A percentile compares a stretch with the other conserved stretches of the same genome.
phyloP scores from a whole-genome alignment of 2,888 invertebrate genomes.

The Coremacera marginata region DNA sequence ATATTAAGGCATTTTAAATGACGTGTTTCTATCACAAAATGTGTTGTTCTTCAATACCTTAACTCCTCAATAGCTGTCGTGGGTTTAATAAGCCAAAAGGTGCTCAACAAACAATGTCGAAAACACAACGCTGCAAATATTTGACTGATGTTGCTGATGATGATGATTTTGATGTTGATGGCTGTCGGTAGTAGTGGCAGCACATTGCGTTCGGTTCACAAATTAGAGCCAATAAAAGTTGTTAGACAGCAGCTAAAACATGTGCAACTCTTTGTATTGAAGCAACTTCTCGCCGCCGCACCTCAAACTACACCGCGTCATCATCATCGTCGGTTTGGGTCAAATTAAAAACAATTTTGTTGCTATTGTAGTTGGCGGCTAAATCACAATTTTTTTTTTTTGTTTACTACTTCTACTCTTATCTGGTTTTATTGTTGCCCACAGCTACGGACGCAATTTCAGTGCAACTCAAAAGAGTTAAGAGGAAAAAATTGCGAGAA shows the following conservation, averaged over 20 bases:
- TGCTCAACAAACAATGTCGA: too few relatives aligned
- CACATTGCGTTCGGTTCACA: slow-evolving; percentile 9
- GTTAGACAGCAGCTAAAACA: slow-evolving; percentile 13
- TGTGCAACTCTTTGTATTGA: not conserved
- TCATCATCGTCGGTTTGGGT: not conserved
- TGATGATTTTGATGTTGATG: too few relatives aligned
- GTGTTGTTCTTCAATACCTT: too few relatives aligned
- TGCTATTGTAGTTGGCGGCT: slow-evolving; percentile 8
- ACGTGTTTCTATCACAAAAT: too few relatives aligned
- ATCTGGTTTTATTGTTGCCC: not conserved
- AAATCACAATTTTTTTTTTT: not conserved
- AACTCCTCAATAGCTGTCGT: too few relatives aligned
- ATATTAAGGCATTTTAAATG: too few relatives aligned
- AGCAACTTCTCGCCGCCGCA: not conserved
- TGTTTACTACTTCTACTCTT: not conserved
- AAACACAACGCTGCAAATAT: too few relatives aligned
- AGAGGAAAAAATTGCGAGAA: not conserved
- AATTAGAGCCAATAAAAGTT: slow-evolving; percentile 20
- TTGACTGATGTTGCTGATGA: too few relatives aligned
- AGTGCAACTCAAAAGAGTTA: not conserved
- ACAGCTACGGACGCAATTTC: slow-evolving; percentile 6
- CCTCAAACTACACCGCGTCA: not conserved
- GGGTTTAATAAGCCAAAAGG: too few relatives aligned
- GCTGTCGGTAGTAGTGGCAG: not conserved
- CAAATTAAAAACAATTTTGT: slow-evolving; percentile 15